A percentile compares a stretch with the other conserved stretches of the same genome.
These are phyloP conservation scores for Pseudomyrmex flavicornis DNA, from an alignment of 1,140 invertebrate species.

Conservation along the genomic window DNA sequence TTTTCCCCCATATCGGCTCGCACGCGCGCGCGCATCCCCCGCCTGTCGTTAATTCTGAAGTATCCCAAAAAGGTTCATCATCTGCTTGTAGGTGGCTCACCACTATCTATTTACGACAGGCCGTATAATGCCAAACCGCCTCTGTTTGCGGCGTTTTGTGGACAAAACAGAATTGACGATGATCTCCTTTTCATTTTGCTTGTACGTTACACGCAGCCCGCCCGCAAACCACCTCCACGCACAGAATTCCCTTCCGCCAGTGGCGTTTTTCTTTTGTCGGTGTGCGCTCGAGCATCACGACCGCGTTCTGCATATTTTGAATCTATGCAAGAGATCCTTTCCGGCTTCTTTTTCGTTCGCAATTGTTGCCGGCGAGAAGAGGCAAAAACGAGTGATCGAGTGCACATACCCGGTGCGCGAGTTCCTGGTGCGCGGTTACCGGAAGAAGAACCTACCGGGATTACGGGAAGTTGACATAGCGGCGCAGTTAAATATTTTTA, in stretches of 20 bases:
- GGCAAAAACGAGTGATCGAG: constrained; percentile 58
- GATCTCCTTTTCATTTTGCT: constrained; percentile 63
- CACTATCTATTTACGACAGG: constrained; percentile 59
- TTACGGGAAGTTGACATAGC: constrained; percentile 68
- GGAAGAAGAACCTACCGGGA: constrained; percentile 65
- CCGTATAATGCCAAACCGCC: constrained; percentile 62
- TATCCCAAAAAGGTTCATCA: constrained; percentile 72
- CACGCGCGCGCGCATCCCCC: constrained; percentile 42
- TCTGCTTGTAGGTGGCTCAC: constrained; percentile 70
- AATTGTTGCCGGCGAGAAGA: constrained; percentile 9
- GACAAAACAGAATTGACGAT: constrained; percentile 70
- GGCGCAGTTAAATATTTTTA: constrained; percentile 74
- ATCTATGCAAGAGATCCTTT: constrained; percentile 56
- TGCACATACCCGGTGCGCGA: constrained; percentile 27
- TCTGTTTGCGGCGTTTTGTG: constrained; percentile 70
- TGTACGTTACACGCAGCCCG: constrained; percentile 49
- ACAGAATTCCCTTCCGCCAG: constrained; percentile 52
- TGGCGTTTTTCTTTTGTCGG: constrained; percentile 70
- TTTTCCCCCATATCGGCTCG: background rate
- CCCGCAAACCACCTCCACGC: constrained; percentile 48
- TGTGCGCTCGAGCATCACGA: constrained; percentile 67
- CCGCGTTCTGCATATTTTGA: constrained; percentile 75
- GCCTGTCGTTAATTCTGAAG: constrained; percentile 66
- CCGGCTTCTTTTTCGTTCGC: constrained; percentile 16
- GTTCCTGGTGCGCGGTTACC: constrained; percentile 47